These are phyloP conservation scores for Schizopygopsis malacanthus DNA, from an alignment of 2,797 vertebrate species.

Conservation along the genomic window DNA sequence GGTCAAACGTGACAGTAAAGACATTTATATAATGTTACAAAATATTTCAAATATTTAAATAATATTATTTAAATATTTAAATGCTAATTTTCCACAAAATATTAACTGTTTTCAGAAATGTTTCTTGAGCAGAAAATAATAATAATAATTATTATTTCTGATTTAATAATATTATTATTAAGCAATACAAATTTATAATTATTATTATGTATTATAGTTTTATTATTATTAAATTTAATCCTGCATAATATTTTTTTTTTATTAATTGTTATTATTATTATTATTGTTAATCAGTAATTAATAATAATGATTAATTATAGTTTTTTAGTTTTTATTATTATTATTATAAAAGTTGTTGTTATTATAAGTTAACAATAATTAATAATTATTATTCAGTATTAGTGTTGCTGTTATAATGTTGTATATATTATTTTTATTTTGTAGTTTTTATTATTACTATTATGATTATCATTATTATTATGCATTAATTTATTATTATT, in stretches of 20 bases:
- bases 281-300: neutral
- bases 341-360: neutral
- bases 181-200: neutral
- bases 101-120: no score
- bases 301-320: neutral
- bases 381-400: neutral
- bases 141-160: neutral
- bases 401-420: neutral
- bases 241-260: neutral
- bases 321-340: no score
- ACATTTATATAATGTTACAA: neutral
- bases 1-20: neutral
- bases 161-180: neutral
- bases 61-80: neutral
- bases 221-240: neutral
- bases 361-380: neutral
- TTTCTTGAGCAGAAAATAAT: neutral
- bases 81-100: neutral
- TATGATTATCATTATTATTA: neutral
- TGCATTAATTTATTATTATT: neutral
- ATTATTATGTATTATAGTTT: neutral
- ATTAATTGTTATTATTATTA: neutral
- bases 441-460: neutral
- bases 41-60: neutral
- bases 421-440: neutral